Conservation (phyloP, 1,140 invertebrate species). For the Epicauta chinensis region DNA sequence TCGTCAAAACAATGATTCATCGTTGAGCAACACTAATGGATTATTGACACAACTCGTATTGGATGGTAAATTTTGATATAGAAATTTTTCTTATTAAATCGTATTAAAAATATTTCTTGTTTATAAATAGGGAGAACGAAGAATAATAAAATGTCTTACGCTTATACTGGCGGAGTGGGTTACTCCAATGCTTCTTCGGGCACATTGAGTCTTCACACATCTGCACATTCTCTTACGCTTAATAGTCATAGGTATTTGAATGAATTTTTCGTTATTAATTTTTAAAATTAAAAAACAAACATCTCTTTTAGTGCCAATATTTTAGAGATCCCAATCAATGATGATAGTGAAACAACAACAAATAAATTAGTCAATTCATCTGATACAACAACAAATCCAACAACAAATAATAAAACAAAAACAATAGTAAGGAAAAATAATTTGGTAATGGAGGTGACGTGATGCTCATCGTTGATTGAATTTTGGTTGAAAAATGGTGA, state of each 20-base stretch:
- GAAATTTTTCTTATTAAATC: background rate
- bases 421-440: slow-evolving; percentile 38
- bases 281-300: background rate
- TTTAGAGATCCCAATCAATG: slow-evolving; percentile 39
- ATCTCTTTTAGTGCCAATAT: slow-evolving; percentile 40
- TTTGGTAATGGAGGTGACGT: slow-evolving; percentile 43
- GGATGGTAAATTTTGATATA: slow-evolving; percentile 21
- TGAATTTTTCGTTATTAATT: background rate
- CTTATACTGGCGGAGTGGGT: slow-evolving; percentile 29
- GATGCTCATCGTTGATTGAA: slow-evolving; percentile 35
- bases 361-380: slow-evolving; percentile 28
- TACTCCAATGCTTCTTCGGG: slow-evolving; percentile 26
- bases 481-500: background rate
- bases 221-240: slow-evolving; percentile 39
- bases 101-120: background rate
- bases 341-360: slow-evolving; percentile 26
- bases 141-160: slow-evolving; percentile 34
- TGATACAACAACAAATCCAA: slow-evolving; percentile 24
- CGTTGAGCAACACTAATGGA: slow-evolving; percentile 30
- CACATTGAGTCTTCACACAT: slow-evolving; percentile 33
- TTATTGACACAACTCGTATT: slow-evolving; percentile 32
- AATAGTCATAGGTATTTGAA: slow-evolving; percentile 41
- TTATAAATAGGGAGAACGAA: slow-evolving; percentile 25
- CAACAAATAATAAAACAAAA: slow-evolving; percentile 35
- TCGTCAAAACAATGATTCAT: slow-evolving; percentile 1